These are phyloP conservation scores for Thunnus maccoyii DNA, from an alignment of 2,113 vertebrate species.

Conservation along the genomic window DNA sequence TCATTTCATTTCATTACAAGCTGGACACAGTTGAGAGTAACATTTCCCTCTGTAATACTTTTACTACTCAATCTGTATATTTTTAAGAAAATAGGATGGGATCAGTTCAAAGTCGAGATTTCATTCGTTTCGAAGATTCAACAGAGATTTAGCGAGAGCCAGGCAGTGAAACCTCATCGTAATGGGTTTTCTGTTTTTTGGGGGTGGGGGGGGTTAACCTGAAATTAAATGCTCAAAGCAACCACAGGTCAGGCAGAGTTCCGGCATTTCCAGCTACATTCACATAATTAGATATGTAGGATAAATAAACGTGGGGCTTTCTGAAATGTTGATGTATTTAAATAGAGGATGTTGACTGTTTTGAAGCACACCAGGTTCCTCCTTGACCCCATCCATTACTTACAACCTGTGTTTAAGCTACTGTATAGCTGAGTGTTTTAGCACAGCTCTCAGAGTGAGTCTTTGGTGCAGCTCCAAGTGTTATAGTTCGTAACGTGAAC, in stretches of 20 bases:
- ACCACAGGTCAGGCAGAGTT: slow-evolving; percentile 26
- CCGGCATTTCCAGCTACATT: slow-evolving; percentile 27
- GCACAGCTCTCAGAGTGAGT: background rate
- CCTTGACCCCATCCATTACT: slow-evolving; percentile 18
- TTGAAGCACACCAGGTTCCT: slow-evolving; percentile 34
- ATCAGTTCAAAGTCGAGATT: slow-evolving; percentile 51
- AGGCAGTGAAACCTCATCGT: slow-evolving; percentile 24
- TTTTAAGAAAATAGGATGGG: slow-evolving; percentile 50
- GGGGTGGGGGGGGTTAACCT: slow-evolving; percentile 11
- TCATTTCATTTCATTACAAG: slow-evolving; percentile 16
- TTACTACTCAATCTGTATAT: slow-evolving; percentile 35
- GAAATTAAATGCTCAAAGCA: slow-evolving; percentile 33
- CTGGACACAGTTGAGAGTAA: slow-evolving; percentile 41
- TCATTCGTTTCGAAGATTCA: slow-evolving; percentile 55
- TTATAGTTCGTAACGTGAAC: slow-evolving; percentile 41
- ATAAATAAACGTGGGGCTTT: slow-evolving; percentile 42
- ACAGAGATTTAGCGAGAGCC: slow-evolving; percentile 12
- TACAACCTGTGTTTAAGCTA: slow-evolving; percentile 15
- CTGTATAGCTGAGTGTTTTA: slow-evolving; percentile 19
- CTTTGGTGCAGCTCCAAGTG: slow-evolving; percentile 26
- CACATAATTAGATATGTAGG: slow-evolving; percentile 37
- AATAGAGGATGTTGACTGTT: slow-evolving; percentile 30
- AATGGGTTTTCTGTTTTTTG: slow-evolving; percentile 35
- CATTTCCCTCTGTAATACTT: slow-evolving; percentile 15
- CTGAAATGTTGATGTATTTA: slow-evolving; percentile 23